Percentiles rank a stretch among this genome's conserved stretches.
These are phyloP conservation scores for Amazona guildingii DNA, from an alignment of 2,113 vertebrate species.

Conservation along the genomic window DNA sequence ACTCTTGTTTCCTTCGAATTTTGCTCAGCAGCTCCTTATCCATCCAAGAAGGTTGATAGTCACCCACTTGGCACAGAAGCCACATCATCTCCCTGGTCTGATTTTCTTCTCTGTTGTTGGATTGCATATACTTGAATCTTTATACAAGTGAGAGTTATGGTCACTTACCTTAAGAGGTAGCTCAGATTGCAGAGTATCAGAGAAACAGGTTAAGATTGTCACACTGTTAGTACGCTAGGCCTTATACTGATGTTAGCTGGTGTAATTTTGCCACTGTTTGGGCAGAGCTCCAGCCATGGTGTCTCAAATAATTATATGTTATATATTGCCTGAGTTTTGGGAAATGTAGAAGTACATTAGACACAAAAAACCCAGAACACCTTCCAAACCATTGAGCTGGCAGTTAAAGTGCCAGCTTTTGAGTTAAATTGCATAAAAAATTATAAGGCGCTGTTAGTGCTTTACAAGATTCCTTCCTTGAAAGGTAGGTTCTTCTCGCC, in stretches of 20 bases:
- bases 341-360: rapidly evolving
- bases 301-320: neutral
- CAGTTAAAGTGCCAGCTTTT: neutral
- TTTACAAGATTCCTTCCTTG: neutral
- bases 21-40: no score
- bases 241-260: neutral
- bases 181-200: neutral
- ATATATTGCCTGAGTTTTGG: no score
- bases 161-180: neutral
- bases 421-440: neutral
- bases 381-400: neutral
- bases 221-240: neutral
- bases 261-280: neutral
- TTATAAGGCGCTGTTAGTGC: neutral
- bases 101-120: neutral
- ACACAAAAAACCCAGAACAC: neutral
- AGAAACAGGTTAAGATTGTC: neutral
- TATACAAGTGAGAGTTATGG: rapidly evolving
- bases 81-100: rapidly evolving
- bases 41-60: no score
- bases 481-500: neutral
- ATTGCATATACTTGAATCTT: neutral
- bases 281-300: neutral
- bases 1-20: no score
- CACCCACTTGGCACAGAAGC: neutral